These are phyloP conservation scores for Eristalinus aeneus DNA, from an alignment of 2,888 invertebrate species.

Conservation along the genomic window DNA sequence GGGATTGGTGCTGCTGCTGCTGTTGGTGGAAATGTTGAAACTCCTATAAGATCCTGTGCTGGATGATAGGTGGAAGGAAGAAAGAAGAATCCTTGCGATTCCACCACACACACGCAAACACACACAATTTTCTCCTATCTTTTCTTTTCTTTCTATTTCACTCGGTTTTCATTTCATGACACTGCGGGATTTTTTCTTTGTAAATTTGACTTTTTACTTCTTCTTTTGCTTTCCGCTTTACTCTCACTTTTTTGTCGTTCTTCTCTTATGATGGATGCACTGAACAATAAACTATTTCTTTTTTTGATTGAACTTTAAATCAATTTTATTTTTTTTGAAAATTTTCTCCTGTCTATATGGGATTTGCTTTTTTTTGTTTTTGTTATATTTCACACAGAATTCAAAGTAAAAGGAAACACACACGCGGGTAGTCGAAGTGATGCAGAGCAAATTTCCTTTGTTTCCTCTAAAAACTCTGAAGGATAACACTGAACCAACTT, in stretches of 20 bases:
- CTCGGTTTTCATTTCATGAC: conserved; percentile 41
- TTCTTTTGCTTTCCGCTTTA: conserved; percentile 17
- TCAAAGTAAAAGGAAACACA: background rate
- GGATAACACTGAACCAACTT: background rate
- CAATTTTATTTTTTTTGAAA: background rate
- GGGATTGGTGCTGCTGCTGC: conserved; percentile 24
- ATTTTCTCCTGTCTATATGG: conserved; percentile 33
- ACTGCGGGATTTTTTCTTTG: conserved; percentile 54
- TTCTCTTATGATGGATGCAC: conserved; percentile 18
- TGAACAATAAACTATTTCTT: conserved; percentile 33
- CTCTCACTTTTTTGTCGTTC: conserved; percentile 62
- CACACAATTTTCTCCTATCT: conserved; percentile 10
- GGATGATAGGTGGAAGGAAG: background rate
- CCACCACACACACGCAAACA: background rate
- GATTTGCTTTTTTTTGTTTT: background rate
- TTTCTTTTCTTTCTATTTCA: conserved; percentile 29
- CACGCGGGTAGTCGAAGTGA: background rate
- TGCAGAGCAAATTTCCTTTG: conserved; percentile 1
- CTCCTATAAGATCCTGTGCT: conserved; percentile 21
- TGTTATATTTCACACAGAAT: conserved; percentile 6
- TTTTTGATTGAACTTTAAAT: background rate
- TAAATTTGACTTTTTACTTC: conserved; percentile 15
- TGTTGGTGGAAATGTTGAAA: conserved; percentile 15
- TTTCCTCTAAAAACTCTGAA: background rate
- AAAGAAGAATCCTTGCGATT: conserved; percentile 57